phyloP scores from a whole-genome alignment of 1,140 invertebrate species.

The Plectrocnemia conspersa region DNA sequence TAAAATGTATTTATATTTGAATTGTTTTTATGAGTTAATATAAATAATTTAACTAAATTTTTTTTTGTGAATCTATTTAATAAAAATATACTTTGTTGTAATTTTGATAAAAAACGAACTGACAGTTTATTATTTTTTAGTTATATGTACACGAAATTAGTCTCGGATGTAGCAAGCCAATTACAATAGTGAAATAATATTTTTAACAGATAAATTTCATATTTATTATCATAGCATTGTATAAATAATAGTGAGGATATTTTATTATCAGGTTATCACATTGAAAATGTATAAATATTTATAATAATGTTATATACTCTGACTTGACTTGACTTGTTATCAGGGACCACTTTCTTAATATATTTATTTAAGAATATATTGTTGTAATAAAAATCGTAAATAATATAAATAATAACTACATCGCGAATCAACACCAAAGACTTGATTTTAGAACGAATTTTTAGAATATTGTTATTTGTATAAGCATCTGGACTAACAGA shows the following conservation, averaged over 20 bases:
- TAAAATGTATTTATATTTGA: no score
- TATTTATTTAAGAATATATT: constrained; percentile 14
- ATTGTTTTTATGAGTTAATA: no score
- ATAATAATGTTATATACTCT: constrained; percentile 1
- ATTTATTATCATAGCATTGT: neutral
- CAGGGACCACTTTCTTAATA: constrained; percentile 24
- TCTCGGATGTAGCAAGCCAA: no score
- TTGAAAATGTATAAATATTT: no score
- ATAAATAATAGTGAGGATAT: no score
- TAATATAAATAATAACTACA: constrained; percentile 5
- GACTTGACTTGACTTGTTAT: constrained; percentile 6
- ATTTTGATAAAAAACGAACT: no score
- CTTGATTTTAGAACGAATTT: constrained; percentile 16
- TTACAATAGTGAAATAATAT: no score
- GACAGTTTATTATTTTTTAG: no score
- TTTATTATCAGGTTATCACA: neutral
- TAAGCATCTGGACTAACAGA: neutral
- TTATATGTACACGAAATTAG: no score
- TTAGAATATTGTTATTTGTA: neutral
- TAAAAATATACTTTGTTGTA: no score
- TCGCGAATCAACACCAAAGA: constrained; percentile 28
- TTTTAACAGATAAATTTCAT: neutral
- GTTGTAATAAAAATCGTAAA: neutral
- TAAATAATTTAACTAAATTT: no score
- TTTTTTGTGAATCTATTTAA: no score